phyloP scores from a whole-genome alignment of 2,888 invertebrate genomes.

The Drosophila barbarae region DNA sequence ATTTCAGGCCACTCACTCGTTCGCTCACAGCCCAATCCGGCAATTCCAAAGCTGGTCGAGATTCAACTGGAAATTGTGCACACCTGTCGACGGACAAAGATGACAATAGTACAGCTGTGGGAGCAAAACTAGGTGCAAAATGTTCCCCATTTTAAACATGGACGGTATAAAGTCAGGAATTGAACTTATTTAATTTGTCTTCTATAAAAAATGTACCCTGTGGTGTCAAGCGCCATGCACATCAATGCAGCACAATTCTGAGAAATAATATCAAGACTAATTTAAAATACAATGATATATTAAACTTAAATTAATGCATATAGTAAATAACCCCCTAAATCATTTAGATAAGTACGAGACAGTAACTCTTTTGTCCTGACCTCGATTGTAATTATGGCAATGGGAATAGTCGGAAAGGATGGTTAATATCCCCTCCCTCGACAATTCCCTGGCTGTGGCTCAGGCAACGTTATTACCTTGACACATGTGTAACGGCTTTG shows the following conservation, averaged over 20 bases:
- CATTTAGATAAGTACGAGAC: not conserved
- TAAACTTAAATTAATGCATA: not conserved
- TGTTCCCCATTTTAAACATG: not conserved
- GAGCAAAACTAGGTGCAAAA: slow-evolving; percentile 4
- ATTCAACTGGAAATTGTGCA: slow-evolving; percentile 63
- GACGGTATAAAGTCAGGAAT: too few relatives aligned
- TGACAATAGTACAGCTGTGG: slow-evolving; percentile 37
- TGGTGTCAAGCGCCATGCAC: not conserved
- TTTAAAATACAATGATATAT: not conserved
- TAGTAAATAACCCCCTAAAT: not conserved
- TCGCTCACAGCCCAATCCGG: slow-evolving; percentile 21
- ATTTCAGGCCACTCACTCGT: slow-evolving; percentile 7
- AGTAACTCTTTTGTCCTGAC: not conserved
- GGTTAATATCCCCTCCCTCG: slow-evolving; percentile 16
- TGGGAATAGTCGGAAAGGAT: slow-evolving; percentile 15
- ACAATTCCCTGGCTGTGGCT: slow-evolving; percentile 39
- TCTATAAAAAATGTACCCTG: not conserved
- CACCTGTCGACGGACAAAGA: slow-evolving; percentile 58
- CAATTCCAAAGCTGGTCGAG: slow-evolving; percentile 57
- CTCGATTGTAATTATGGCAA: not conserved
- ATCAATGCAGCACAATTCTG: too few relatives aligned
- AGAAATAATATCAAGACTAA: not conserved
- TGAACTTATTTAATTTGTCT: not conserved
- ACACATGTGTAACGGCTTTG: slow-evolving; percentile 73
- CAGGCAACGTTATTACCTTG: slow-evolving; percentile 66